Evolutionary conservation across 2,113 vertebrate species (phyloP), one percentile per base, ranked within the genome.

Genomic region (Corythaixoides concolor): DNA sequence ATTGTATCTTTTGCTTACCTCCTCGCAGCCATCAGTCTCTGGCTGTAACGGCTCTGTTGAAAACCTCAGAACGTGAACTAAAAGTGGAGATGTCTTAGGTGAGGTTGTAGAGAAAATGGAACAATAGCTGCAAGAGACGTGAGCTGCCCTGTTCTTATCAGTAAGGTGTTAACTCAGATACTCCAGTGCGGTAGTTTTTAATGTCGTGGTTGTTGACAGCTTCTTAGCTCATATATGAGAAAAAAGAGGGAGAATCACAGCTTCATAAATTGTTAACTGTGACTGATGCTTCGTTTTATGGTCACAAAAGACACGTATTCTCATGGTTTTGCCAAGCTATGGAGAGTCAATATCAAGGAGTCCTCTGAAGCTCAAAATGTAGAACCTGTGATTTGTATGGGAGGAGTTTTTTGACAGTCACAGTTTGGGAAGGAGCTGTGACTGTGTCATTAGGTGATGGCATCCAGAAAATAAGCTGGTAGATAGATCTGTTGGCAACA

Each of bases 131-230:
- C 45, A 35, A 90, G 79, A 93, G 60, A 76, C 93, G 93, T 95
- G 79, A 97, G 80, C 52, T 87, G 37, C 76, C 82, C 21, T n/a
- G 49, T 63, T 90, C 18, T 0, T 90, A 35, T 84, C 49, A 81
- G 35, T 59, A 19, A 89, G 87, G 83, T 89, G 95, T 90, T 95
- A 94, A 93, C 75, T 89, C 15, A 3, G 70, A 59, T 86, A 55
- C 27, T 16, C 16, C 3, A 0, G 8, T 92, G 76, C 0, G 0
- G 64, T 89, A 45, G 27, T 64, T 88, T 85, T 91, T 73, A 78
- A 32, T 68, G 66, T 93, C 33, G 27, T 82, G 33, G 2, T 83
- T 79, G 55, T 73, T 90, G 90, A 47, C 76, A 90, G 47, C 37
- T 90, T 79, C n/a, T 76, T 67, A 53, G 35, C 35, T 86, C 33